phyloP scores from a whole-genome alignment of 53 echinoderm and acorn worm species.

The Patiria pectinifera region DNA sequence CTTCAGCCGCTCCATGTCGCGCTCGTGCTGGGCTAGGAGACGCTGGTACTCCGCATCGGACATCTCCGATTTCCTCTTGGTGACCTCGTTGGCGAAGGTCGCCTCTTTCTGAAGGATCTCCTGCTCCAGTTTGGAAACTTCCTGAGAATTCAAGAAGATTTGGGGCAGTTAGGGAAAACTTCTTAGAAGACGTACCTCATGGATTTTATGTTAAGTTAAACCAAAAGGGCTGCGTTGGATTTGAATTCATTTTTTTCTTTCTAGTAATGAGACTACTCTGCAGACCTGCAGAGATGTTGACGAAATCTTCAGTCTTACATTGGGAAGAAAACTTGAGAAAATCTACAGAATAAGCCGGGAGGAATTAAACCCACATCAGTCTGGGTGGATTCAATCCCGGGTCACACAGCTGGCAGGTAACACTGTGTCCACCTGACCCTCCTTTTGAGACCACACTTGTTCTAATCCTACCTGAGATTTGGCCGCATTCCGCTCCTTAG shows the following conservation, averaged over 20 bases:
- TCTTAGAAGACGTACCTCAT: neutral
- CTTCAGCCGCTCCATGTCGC: slow-evolving; percentile 80
- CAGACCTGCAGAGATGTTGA: no score
- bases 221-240: no score
- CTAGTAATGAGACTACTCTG: no score
- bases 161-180: neutral
- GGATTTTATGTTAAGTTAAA: no score
- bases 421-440: no score
- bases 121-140: slow-evolving; percentile 77
- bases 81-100: slow-evolving; percentile 69
- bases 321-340: no score
- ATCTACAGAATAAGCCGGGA: no score
- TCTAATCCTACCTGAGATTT: slow-evolving; percentile 36
- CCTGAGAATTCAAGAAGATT: slow-evolving; percentile 45
- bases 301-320: no score
- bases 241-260: no score
- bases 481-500: slow-evolving; percentile 12
- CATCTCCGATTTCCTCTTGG: slow-evolving; percentile 61
- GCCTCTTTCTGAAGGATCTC: slow-evolving; percentile 70
- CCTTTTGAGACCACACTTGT: neutral
- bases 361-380: no score
- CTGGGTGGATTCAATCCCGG: no score
- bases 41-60: slow-evolving; percentile 77
- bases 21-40: slow-evolving; percentile 77
- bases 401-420: no score